Evolutionary conservation across 2,888 invertebrate genomes (phyloP).

Genomic region (Clistopyga incitator): DNA sequence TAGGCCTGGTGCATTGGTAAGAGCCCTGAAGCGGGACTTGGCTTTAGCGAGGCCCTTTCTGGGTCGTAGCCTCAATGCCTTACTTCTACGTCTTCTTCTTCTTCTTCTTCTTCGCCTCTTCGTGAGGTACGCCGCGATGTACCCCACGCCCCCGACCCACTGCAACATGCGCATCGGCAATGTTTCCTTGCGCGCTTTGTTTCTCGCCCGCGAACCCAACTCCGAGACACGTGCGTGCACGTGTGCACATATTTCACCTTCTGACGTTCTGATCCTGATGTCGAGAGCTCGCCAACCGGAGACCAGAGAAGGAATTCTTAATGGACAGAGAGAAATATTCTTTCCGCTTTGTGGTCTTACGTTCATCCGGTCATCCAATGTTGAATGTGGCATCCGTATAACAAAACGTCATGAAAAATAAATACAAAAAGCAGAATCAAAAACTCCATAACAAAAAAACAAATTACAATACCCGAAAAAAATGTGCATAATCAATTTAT

Average conservation of each 20-base stretch:
- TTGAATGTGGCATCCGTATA: neutral
- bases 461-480: too few species aligned
- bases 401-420: neutral
- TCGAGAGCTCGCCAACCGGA: neutral
- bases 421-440: neutral
- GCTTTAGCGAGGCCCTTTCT: neutral
- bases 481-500: too few species aligned
- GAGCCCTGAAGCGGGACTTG: neutral
- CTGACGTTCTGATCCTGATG: conserved; percentile 1
- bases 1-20: too few species aligned
- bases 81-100: neutral
- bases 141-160: neutral
- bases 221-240: conserved; percentile 41
- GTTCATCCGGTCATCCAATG: neutral
- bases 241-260: conserved; percentile 16
- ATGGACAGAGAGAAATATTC: conserved; percentile 4
- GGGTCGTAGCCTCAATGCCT: conserved; percentile 6
- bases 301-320: neutral
- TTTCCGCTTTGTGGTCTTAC: neutral
- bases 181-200: conserved; percentile 13
- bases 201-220: too few species aligned
- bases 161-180: neutral
- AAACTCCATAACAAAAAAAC: too few species aligned
- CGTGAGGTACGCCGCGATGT: neutral
- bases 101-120: too few species aligned